Evolutionary conservation across 2,113 vertebrate species (phyloP).

Genomic region (Aplodontia rufa): DNA sequence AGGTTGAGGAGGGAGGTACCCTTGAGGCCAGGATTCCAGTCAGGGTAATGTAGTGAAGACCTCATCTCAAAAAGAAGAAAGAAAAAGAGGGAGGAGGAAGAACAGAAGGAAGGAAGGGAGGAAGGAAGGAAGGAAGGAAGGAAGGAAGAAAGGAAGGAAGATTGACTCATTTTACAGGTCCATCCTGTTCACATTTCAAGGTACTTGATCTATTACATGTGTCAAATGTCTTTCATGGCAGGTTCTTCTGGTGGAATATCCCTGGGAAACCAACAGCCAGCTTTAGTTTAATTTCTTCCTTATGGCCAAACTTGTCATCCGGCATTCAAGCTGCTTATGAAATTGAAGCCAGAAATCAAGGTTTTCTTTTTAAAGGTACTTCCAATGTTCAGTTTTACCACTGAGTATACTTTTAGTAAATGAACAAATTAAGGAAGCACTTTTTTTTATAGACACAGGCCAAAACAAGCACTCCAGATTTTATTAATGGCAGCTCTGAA

Average conservation of each 20-base stretch:
- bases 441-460: neutral
- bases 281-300: conserved; percentile 79
- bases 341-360: conserved; percentile 71
- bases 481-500: neutral
- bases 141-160: neutral
- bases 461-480: neutral
- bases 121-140: too few species aligned
- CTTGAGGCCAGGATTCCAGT: neutral
- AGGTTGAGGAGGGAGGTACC: neutral
- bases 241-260: conserved; percentile 86
- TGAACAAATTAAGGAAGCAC: neutral
- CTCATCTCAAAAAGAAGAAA: neutral
- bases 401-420: neutral
- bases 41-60: neutral
- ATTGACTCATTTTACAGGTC: neutral
- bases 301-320: conserved; percentile 85
- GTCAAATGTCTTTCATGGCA: conserved; percentile 84
- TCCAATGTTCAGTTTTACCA: neutral
- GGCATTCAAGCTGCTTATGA: conserved; percentile 91
- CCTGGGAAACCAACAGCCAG: conserved; percentile 54
- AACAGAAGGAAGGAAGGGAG: too few species aligned
- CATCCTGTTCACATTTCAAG: neutral
- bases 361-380: conserved; percentile 88
- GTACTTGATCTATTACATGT: neutral
- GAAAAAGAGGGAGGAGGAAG: too few species aligned